Evolutionary conservation across 2,797 vertebrate species (phyloP).

Genomic region (Lithobates sylvaticus): DNA sequence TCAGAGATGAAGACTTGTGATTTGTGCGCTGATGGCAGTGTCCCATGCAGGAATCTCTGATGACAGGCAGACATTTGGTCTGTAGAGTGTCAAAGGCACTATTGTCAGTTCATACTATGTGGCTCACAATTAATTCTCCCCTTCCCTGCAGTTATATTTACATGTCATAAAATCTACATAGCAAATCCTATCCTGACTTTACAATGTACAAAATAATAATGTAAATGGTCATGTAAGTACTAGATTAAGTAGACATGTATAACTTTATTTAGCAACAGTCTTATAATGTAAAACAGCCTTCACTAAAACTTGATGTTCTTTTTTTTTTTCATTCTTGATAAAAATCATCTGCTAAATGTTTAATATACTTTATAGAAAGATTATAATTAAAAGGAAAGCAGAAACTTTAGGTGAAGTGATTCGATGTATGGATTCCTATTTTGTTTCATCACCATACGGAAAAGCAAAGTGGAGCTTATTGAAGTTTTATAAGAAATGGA

Average conservation of each 20-base stretch:
- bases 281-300: slow-evolving; percentile 22
- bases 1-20: slow-evolving; percentile 56
- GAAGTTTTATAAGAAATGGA: background rate
- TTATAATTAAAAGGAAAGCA: too few species aligned
- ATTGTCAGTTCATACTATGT: slow-evolving; percentile 35
- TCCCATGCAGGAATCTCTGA: slow-evolving; percentile 41
- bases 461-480: too few species aligned
- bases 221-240: background rate
- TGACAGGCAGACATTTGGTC: slow-evolving; percentile 56
- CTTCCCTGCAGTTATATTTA: slow-evolving; percentile 2
- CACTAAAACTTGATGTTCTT: background rate
- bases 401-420: too few species aligned
- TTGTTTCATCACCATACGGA: too few species aligned
- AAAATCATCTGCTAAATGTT: too few species aligned
- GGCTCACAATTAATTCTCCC: slow-evolving; percentile 3
- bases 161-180: slow-evolving; percentile 26
- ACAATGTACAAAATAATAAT: slow-evolving; percentile 1
- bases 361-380: too few species aligned
- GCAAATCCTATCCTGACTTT: slow-evolving; percentile 6
- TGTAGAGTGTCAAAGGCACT: slow-evolving; percentile 57
- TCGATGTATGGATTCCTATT: background rate
- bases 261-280: slow-evolving; percentile 14
- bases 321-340: too few species aligned
- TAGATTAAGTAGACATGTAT: slow-evolving; percentile 8
- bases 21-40: slow-evolving; percentile 50